Base-by-base conservation (phyloP, 1,140 invertebrate species). In the Platyscapa corneri region DNA sequence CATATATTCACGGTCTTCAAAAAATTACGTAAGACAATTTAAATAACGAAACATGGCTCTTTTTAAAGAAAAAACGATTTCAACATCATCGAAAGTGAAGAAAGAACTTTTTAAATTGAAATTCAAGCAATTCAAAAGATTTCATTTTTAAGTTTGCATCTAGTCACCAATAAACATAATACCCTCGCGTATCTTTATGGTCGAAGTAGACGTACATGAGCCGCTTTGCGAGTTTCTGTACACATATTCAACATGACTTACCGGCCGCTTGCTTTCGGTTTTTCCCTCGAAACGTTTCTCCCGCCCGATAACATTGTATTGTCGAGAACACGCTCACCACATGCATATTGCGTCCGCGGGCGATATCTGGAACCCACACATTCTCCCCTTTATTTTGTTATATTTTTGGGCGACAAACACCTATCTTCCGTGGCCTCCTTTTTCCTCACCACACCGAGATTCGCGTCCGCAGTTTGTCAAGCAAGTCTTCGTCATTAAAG, bases 261-360 rank as follows among this genome's bases (percentile, higher is more conserved):
- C 32, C 27, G 14, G n/a, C 23, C 20, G 8, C 12, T 30, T 27
- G 65, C 74, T 65, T 85, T 34, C 65, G 84, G 70, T 64, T 60
- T 65, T 60, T 53, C 56, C 37, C n/a, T 34, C 39, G 42, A 10
- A 46, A 34, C 42, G 60, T 86, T 65, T 83, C 86, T 84, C 27
- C 37, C 56, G 27, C 42, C 49, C n/a, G 86, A 86, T 84, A 86
- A 84, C 86, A 86, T 86, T 86, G 77, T 86, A 27, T 23, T 30
- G n/a, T 18, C 42, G 34, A 56, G 34, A 32, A 14, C 81, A 49
- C 14, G 20, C 23, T 7, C 2, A 27, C 5, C 23, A 3, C 3
- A 23, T 27, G 10, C 3, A 60, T 23, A 60, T n/a, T n/a, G n/a
- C 5, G 56, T 60, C 23, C 56, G 20, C 56, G 5, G 10, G 56